A percentile compares a stretch with the other conserved stretches of the same genome.
Evolutionary conservation across 2,888 invertebrate genomes (phyloP).

Genomic region (Cistogaster globosa): DNA sequence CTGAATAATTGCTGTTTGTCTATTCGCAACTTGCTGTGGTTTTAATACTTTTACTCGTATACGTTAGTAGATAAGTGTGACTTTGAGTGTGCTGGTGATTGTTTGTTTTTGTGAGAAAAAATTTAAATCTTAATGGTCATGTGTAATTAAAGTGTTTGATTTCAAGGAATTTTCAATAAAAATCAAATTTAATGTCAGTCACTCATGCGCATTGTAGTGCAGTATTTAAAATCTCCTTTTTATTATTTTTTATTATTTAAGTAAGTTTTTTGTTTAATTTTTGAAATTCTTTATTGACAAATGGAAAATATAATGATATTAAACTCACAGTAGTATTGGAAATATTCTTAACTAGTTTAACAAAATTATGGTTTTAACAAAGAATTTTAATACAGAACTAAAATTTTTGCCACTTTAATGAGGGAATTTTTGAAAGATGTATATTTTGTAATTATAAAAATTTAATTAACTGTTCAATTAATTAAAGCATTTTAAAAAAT

Average conservation of each 20-base stretch:
- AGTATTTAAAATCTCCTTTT: too few species aligned
- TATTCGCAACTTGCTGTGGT: constrained; percentile 45
- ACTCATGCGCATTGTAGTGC: constrained; percentile 35
- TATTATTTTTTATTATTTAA: neutral
- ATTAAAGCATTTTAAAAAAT: neutral
- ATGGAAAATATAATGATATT: constrained; percentile 7
- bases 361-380: constrained; percentile 12
- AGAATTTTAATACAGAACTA: constrained; percentile 17
- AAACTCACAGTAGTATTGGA: constrained; percentile 10
- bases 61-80: neutral
- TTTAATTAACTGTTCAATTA: neutral
- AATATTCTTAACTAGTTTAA: constrained; percentile 51
- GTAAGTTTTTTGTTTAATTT: constrained; percentile 42
- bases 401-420: neutral
- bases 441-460: neutral
- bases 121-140: constrained; percentile 64
- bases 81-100: neutral
- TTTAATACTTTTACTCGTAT: too few species aligned
- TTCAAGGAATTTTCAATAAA: constrained; percentile 68
- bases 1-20: constrained; percentile 52
- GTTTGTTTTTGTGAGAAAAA: constrained; percentile 55
- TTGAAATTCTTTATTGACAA: constrained; percentile 42
- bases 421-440: neutral
- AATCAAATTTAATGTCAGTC: constrained; percentile 68
- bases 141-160: constrained; percentile 69